A percentile compares a stretch with the other conserved stretches of the same genome.
These are phyloP conservation scores for Oryzias melastigma DNA, from an alignment of 2,113 vertebrate species.

Conservation along the genomic window DNA sequence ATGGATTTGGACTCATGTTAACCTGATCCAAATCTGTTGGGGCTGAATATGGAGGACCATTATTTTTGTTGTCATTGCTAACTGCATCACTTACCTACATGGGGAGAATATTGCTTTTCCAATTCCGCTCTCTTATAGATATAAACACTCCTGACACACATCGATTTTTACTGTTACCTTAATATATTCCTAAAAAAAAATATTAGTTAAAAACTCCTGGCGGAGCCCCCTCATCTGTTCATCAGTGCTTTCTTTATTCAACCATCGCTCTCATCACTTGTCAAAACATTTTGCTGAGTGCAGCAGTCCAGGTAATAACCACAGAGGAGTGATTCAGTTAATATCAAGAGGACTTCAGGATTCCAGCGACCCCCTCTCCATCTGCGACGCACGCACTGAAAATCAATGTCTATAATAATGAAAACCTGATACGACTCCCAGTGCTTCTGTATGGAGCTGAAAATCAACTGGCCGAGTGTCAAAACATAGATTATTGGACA, in stretches of 20 bases:
- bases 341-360: conserved; percentile 57
- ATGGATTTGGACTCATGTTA: conserved; percentile 68
- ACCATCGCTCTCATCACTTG: conserved; percentile 52
- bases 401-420: conserved; percentile 63
- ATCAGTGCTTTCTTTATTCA: conserved; percentile 48
- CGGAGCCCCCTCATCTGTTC: conserved; percentile 29
- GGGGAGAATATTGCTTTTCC: conserved; percentile 56
- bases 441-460: conserved; percentile 12
- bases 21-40: conserved; percentile 57
- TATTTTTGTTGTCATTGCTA: conserved; percentile 69
- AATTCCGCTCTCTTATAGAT: conserved; percentile 48
- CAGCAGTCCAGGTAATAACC: conserved; percentile 43
- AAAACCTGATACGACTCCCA: conserved; percentile 34
- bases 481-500: conserved; percentile 2
- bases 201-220: conserved; percentile 33
- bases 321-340: conserved; percentile 31
- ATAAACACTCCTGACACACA: conserved; percentile 43
- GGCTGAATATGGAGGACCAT: conserved; percentile 57
- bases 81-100: conserved; percentile 60
- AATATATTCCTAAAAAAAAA: conserved; percentile 46
- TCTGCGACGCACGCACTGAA: conserved; percentile 35
- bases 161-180: conserved; percentile 53
- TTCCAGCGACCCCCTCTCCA: conserved; percentile 21
- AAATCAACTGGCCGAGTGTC: conserved; percentile 33
- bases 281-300: conserved; percentile 65